Base-by-base conservation (phyloP, 2,797 vertebrate species). In the Tragopan temminckii region DNA sequence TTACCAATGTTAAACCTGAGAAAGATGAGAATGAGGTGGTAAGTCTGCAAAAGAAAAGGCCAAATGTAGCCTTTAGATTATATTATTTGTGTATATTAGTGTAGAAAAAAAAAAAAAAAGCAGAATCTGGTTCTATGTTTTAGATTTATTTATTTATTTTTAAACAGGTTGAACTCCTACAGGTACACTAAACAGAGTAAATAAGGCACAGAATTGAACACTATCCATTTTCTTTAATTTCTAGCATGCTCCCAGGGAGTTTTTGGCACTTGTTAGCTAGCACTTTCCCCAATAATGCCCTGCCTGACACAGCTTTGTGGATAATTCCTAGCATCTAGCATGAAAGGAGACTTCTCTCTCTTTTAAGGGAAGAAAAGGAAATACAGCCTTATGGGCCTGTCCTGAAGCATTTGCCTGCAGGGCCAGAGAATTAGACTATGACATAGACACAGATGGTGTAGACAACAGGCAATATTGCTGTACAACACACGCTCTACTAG, bases 391-490 rank as follows among this genome's bases (percentile, higher is more conserved):
- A 48, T 14, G 29, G 42, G 45, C 15, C 16, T 74, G 8, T 69
- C 8, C 67, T 57, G 57, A 9, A 59, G 11, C 35, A 52, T 42
- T 85, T 82, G 11, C 15, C 35, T 86, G 50, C 58, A 82, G 53
- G 59, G 35, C 7, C 38, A 70, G 81, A 75, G 19, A 71, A 76
- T 71, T 7, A 18, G 46, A 42, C 71, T 19, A 40, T 31, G n/a
- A 31, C 29, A 14, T 20, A 59, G 43, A 11, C 0, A 0, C 13
- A 67, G 11, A 12, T 72, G 27, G 45, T 52, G 38, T 0, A 57
- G n/a, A 45, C 5, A 29, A 8, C 33, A 75, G 38, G 27, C 33
- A 71, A 19, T 62, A 80, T 24, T 71, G 14, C 23, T 70, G 46
- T 58, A 69, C n/a, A 58, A 35, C 11, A 23, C 16, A 31, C 11